Percentiles rank a stretch among this genome's conserved stretches.
phyloP scores from a whole-genome alignment of 2,113 vertebrate genomes.

The Varanus komodoensis region DNA sequence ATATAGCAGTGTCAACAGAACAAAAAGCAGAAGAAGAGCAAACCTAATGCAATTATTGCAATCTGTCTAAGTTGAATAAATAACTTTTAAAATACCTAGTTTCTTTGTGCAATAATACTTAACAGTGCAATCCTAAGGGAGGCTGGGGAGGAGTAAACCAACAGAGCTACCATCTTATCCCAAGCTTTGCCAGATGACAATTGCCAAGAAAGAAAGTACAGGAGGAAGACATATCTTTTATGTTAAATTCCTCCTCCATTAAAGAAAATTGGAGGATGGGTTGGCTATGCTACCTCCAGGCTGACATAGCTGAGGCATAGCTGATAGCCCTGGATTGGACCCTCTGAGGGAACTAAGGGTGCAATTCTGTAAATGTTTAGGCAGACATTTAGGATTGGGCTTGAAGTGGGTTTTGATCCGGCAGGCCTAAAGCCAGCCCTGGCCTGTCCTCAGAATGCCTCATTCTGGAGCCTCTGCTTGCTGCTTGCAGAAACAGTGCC shows the following conservation, averaged over 20 bases:
- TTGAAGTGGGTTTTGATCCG: neutral
- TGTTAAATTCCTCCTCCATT: neutral
- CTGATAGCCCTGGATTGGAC: neutral
- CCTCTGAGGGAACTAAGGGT: neutral
- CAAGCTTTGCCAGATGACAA: neutral
- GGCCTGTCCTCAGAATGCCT: too few relatives aligned
- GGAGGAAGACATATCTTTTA: neutral
- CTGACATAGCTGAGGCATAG: neutral
- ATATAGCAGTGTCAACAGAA: slow-evolving; percentile 25
- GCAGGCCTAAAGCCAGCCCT: neutral
- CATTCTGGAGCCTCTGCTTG: neutral
- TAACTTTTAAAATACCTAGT: slow-evolving; percentile 31
- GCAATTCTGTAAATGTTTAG: too few relatives aligned
- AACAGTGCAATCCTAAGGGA: neutral
- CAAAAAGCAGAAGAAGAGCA: neutral
- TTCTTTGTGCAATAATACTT: slow-evolving; percentile 19
- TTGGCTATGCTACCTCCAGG: neutral
- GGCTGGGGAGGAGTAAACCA: neutral
- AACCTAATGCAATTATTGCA: neutral
- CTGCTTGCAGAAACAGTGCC: neutral
- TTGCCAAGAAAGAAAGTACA: neutral
- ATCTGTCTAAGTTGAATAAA: neutral
- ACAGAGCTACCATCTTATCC: neutral
- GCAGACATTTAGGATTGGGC: too few relatives aligned
- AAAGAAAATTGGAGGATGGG: too few relatives aligned